These are phyloP conservation scores for Apodemus agrarius DNA, from an alignment of 2,797 vertebrate species.

Conservation along the genomic window DNA sequence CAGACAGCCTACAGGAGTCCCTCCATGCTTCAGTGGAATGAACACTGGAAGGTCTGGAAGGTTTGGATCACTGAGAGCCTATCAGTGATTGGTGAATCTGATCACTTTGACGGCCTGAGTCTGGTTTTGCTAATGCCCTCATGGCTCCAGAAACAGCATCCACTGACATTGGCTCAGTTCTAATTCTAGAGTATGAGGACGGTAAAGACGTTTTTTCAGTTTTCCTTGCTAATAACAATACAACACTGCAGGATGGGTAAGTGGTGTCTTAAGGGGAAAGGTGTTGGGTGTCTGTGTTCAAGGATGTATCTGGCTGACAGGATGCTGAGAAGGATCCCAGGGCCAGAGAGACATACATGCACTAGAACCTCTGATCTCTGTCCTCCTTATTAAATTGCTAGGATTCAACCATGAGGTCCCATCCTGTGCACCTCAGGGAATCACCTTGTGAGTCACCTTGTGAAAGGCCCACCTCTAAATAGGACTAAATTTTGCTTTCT, in stretches of 20 bases:
- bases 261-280: background rate
- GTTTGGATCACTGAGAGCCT: background rate
- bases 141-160: too few species aligned
- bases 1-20: too few species aligned
- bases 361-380: background rate
- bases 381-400: background rate
- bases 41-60: conserved; percentile 39
- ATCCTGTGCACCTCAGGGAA: background rate
- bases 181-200: background rate
- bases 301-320: background rate
- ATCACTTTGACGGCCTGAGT: background rate
- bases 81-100: background rate
- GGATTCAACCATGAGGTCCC: background rate
- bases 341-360: background rate
- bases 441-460: background rate
- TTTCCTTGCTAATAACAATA: background rate
- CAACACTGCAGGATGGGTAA: background rate
- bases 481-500: background rate
- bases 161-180: background rate
- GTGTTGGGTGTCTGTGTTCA: background rate
- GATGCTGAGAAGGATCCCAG: background rate
- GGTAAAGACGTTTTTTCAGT: background rate
- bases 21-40: background rate
- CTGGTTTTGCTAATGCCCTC: background rate
- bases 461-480: background rate